Base-by-base conservation (phyloP, 2,113 vertebrate species). In the Aspiorhynchus laticeps region DNA sequence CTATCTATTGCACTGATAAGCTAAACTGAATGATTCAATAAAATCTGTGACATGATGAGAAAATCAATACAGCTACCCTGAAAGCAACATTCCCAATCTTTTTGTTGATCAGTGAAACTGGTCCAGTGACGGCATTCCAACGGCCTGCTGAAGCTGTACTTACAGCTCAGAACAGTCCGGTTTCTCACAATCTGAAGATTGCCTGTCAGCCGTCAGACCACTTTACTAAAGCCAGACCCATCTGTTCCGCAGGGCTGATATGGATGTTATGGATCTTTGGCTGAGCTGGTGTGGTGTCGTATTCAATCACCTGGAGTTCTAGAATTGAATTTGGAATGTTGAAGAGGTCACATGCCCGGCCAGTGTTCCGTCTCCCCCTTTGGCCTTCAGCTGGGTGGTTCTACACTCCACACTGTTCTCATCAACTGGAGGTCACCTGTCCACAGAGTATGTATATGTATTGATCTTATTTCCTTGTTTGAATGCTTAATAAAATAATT, bases 181-280 rank as follows among this genome's bases (percentile, higher is more conserved):
- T 59, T 61, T 84, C 69, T 74, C 67, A 56, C 82, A 26, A 46
- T 48, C 31, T 74, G 46, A 84, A 56, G 31, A 84, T 73, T 84
- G 65, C 82, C 46, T 73, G 67, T 56, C 67, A n/a, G 46, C 65
- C 31, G 31, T 73, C 65, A 69, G 67, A 48, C 15, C 65, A 71
- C 67, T 73, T 82, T 46, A 41, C 67, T 51, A 74, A 84, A 56
- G 46, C 31, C 77, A 86, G 19, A 33, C 24, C 84, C 46, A 41
- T 85, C 85, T 26, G 31, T 46, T 86, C 21, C 10, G 46, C n/a
- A 56, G 77, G 48, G 38, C 76, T n/a, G 24, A 63, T 73, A 59
- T 59, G 65, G 78, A 80, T 74, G 85, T 71, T 85, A 85, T 88
- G 77, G 87, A 85, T 65, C 67, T 85, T 15, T 67, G 71, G 71